Conservation (phyloP, 2,797 vertebrate species). For the Emydoidea blandingii region DNA sequence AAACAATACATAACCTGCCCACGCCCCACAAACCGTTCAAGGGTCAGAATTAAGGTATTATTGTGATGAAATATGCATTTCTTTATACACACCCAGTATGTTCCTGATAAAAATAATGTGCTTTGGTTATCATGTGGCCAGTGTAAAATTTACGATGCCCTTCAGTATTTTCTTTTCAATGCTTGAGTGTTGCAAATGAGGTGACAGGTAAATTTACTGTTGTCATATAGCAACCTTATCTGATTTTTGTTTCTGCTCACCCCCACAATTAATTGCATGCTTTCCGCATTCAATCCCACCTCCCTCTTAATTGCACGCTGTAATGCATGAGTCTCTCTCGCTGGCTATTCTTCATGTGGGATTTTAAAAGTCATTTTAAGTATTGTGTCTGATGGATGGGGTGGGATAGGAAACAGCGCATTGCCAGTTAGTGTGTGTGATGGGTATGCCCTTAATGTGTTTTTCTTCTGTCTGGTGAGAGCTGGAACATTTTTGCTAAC, state of each 20-base stretch:
- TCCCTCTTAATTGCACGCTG: background rate
- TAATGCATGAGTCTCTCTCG: background rate
- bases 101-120: background rate
- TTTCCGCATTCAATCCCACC: background rate
- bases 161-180: background rate
- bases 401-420: constrained; percentile 60
- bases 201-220: background rate
- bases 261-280: background rate
- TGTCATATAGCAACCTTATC: background rate
- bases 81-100: background rate
- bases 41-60: background rate
- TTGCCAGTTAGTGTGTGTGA: constrained; percentile 42
- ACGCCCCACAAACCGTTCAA: background rate
- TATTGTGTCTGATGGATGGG: background rate
- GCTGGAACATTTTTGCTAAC: constrained; percentile 52
- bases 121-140: background rate
- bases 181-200: background rate
- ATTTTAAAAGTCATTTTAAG: constrained; percentile 29
- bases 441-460: constrained; percentile 23
- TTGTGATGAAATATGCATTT: background rate
- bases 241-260: background rate
- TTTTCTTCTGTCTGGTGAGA: constrained; percentile 42
- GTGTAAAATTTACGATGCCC: background rate
- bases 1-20: background rate
- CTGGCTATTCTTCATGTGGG: background rate